Evolutionary conservation across 2,797 vertebrate species (phyloP).

Genomic region (Pangasius djambal): DNA sequence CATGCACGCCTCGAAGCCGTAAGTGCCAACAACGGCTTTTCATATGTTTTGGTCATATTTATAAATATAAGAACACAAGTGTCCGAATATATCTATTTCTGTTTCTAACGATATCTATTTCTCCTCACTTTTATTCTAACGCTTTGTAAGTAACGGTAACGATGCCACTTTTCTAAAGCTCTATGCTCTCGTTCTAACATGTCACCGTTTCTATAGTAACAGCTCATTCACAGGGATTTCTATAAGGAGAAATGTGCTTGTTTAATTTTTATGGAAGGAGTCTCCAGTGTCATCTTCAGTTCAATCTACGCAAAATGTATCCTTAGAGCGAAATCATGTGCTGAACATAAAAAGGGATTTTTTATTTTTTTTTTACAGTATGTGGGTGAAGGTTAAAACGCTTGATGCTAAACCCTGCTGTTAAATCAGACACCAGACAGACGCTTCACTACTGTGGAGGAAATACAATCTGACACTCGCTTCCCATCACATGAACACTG

Average conservation of each 20-base stretch:
- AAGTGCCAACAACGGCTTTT: neutral
- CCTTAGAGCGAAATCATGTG: neutral
- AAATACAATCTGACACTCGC: constrained; percentile 16
- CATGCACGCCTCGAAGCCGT: too few relatives aligned
- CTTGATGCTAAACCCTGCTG: neutral
- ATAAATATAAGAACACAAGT: too few relatives aligned
- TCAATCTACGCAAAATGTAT: neutral
- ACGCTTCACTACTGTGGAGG: neutral
- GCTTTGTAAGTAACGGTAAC: too few relatives aligned
- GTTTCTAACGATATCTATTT: too few relatives aligned
- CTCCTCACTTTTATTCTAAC: too few relatives aligned
- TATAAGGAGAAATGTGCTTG: too few relatives aligned
- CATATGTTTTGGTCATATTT: too few relatives aligned
- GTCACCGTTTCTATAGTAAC: neutral
- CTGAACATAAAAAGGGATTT: neutral
- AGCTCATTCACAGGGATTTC: neutral
- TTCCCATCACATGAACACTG: neutral
- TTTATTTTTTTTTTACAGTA: neutral
- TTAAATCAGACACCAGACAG: neutral
- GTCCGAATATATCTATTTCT: too few relatives aligned
- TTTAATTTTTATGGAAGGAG: neutral
- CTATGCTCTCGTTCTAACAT: neutral
- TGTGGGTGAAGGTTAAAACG: constrained; percentile 6
- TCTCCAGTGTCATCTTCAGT: neutral
- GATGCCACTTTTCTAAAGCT: too few relatives aligned